Percentiles rank a stretch among this genome's conserved stretches.
Conservation (phyloP, 2,113 vertebrate species). For the Eudyptes chrysolophus region DNA sequence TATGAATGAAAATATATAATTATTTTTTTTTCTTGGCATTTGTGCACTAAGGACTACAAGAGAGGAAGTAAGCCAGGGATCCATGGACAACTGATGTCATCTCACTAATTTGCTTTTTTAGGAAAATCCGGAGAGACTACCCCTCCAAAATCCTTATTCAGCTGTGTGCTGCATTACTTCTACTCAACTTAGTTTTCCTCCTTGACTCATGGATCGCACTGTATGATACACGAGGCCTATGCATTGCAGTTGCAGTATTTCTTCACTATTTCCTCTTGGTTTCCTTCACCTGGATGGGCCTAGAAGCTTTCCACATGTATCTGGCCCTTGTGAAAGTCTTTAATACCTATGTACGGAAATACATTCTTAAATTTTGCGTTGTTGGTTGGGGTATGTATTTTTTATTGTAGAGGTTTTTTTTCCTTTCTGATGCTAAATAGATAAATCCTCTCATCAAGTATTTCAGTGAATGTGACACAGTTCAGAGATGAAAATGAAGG, state of each 20-base stretch:
- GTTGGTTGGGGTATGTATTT: constrained; percentile 89
- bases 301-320: constrained; percentile 98
- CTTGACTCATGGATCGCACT: constrained; percentile 90
- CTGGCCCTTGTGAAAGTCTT: constrained; percentile 93
- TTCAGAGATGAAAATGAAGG: background rate
- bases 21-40: background rate
- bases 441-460: background rate
- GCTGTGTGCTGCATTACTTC: constrained; percentile 85
- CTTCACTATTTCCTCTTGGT: constrained; percentile 96
- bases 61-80: background rate
- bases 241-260: constrained; percentile 89
- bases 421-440: background rate
- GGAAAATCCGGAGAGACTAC: constrained; percentile 91
- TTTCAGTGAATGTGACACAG: background rate
- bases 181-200: constrained; percentile 89
- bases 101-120: constrained; percentile 56
- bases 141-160: constrained; percentile 97
- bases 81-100: background rate
- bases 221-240: constrained; percentile 77
- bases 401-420: background rate
- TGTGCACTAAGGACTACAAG: background rate
- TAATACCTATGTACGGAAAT: constrained; percentile 88
- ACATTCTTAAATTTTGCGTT: constrained; percentile 92
- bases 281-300: constrained; percentile 96
- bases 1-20: background rate